Evolutionary conservation across 2,888 invertebrate genomes (phyloP).

Genomic region (Taphrorychus bicolor): DNA sequence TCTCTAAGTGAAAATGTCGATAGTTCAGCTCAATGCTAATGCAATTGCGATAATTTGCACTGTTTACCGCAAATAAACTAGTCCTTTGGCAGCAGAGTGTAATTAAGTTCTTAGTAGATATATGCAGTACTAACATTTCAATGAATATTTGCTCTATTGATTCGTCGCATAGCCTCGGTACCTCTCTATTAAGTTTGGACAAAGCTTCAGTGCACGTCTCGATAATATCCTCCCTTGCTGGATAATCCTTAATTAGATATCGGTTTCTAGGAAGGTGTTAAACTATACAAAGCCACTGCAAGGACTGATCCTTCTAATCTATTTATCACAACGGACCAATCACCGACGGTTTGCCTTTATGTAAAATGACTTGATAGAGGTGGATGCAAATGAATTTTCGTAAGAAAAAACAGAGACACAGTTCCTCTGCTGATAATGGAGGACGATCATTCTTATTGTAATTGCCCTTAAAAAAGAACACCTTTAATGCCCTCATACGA

Average conservation of each 20-base stretch:
- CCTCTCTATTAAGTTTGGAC: conserved; percentile 12
- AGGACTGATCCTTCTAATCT: conserved; percentile 40
- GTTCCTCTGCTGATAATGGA: not conserved
- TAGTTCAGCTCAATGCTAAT: not conserved
- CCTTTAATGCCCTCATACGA: conserved; percentile 28
- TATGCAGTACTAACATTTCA: not conserved
- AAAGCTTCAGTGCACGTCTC: conserved; percentile 33
- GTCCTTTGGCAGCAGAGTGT: not conserved
- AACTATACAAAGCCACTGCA: conserved; percentile 37
- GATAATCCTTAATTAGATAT: conserved; percentile 51
- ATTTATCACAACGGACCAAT: conserved; percentile 41
- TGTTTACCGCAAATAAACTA: not conserved
- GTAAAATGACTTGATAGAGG: conserved; percentile 1
- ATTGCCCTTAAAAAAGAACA: conserved; percentile 19
- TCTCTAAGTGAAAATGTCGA: not conserved
- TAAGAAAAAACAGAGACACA: not conserved
- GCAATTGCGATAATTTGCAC: not conserved
- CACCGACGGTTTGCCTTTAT: conserved; percentile 18
- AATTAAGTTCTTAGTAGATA: not conserved
- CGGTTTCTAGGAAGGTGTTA: conserved; percentile 49
- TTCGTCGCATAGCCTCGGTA: not conserved
- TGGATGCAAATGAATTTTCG: not conserved
- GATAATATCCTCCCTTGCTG: conserved; percentile 48
- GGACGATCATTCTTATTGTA: conserved; percentile 13
- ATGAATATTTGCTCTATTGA: not conserved